phyloP scores from a whole-genome alignment of 1,140 invertebrate genomes.

The Wasmannia auropunctata region DNA sequence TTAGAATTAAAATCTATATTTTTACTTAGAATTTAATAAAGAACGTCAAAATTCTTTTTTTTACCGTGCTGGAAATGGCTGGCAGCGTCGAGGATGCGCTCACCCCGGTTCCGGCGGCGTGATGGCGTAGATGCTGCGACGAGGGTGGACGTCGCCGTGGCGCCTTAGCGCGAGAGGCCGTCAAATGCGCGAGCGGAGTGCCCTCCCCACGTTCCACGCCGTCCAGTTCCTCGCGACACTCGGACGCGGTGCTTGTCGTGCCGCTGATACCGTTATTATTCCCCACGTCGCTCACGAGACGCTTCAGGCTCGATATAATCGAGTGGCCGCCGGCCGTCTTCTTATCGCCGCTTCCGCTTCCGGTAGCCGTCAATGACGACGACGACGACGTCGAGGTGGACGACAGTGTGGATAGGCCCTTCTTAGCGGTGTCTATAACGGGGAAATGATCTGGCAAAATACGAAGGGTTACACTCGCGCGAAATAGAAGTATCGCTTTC shows the following conservation, averaged over 20 bases:
- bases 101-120: slow-evolving; percentile 48
- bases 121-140: slow-evolving; percentile 81
- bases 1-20: neutral
- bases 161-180: slow-evolving; percentile 88
- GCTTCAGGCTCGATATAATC: slow-evolving; percentile 80
- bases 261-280: slow-evolving; percentile 76
- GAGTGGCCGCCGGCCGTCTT: slow-evolving; percentile 75
- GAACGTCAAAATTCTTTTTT: slow-evolving; percentile 11
- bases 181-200: slow-evolving; percentile 88
- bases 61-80: slow-evolving; percentile 61
- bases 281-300: slow-evolving; percentile 74
- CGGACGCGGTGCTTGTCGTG: slow-evolving; percentile 73
- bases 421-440: slow-evolving; percentile 61
- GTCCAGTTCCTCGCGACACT: slow-evolving; percentile 85
- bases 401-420: slow-evolving; percentile 59
- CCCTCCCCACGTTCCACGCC: slow-evolving; percentile 86
- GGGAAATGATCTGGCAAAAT: slow-evolving; percentile 36
- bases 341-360: slow-evolving; percentile 70
- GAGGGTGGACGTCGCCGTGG: slow-evolving; percentile 88
- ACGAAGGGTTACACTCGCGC: neutral
- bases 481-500: neutral
- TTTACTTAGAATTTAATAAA: neutral
- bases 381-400: slow-evolving; percentile 64
- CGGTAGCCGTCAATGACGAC: slow-evolving; percentile 52
- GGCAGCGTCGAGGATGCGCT: slow-evolving; percentile 55